phyloP scores from a whole-genome alignment of 2,797 vertebrate species.

The Poeciliopsis presidionis region DNA sequence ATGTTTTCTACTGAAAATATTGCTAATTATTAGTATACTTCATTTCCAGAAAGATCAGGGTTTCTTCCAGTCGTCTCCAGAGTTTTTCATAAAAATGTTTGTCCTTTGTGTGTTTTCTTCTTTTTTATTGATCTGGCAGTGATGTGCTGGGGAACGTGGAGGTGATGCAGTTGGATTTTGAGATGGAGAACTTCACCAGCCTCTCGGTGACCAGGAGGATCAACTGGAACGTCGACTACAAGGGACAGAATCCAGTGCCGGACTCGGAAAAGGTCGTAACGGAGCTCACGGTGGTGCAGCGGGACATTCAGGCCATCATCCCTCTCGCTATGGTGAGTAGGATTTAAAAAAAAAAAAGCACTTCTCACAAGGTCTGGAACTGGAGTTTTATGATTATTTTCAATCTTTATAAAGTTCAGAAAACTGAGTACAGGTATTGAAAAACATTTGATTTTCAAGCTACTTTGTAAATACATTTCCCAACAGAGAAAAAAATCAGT shows the following conservation, averaged over 20 bases:
- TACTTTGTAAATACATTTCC: background rate
- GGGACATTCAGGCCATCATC: slow-evolving; percentile 94
- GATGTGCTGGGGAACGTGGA: slow-evolving; percentile 85
- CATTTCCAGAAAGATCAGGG: slow-evolving; percentile 25
- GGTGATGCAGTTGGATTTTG: slow-evolving; percentile 97
- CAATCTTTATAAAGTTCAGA: background rate
- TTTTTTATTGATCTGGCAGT: slow-evolving; percentile 60
- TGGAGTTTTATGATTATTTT: background rate
- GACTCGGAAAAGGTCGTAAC: slow-evolving; percentile 97
- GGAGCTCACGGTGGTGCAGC: slow-evolving; percentile 94
- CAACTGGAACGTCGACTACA: slow-evolving; percentile 99
- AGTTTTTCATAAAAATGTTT: slow-evolving; percentile 13
- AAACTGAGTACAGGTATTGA: background rate
- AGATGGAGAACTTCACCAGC: slow-evolving; percentile 99
- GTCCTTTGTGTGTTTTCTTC: background rate
- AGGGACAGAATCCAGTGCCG: slow-evolving; percentile 85
- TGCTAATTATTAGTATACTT: slow-evolving; percentile 58
- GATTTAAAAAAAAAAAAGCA: background rate
- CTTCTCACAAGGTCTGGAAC: background rate
- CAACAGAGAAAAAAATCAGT: too few relatives aligned
- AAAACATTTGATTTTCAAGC: background rate
- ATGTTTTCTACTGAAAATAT: slow-evolving; percentile 28
- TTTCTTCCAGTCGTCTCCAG: slow-evolving; percentile 3
- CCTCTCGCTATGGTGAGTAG: slow-evolving; percentile 95
- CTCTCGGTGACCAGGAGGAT: slow-evolving; percentile 96